Evolutionary conservation across 2,113 vertebrate species (phyloP).

Genomic region (Platichthys stellatus): DNA sequence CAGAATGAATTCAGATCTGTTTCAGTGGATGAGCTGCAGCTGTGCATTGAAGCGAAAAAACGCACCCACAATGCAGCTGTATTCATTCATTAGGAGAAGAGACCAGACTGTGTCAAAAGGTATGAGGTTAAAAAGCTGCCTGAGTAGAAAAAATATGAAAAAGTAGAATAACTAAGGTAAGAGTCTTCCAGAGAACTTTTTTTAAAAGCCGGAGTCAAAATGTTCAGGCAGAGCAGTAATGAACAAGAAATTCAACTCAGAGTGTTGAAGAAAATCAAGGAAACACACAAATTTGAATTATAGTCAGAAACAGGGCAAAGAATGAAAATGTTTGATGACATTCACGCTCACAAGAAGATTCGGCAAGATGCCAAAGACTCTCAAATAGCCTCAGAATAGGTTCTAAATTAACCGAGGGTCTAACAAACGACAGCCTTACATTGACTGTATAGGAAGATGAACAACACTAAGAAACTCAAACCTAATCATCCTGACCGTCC

Average conservation of each 20-base stretch:
- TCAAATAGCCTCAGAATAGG: too few species aligned
- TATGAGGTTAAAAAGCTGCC: background rate
- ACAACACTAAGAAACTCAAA: too few species aligned
- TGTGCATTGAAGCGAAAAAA: slow-evolving; percentile 29
- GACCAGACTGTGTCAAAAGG: slow-evolving; percentile 9
- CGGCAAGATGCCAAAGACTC: background rate
- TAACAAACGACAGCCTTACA: too few species aligned
- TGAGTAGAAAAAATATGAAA: too few species aligned
- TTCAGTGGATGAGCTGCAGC: slow-evolving; percentile 11
- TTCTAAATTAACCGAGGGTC: too few species aligned
- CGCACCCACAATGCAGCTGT: slow-evolving; percentile 6
- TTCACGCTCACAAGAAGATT: slow-evolving; percentile 31
- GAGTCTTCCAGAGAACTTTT: background rate
- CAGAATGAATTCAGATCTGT: slow-evolving; percentile 10
- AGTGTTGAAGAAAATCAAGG: slow-evolving; percentile 11
- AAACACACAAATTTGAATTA: slow-evolving; percentile 11
- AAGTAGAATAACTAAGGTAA: slow-evolving; percentile 4
- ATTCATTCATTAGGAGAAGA: slow-evolving; percentile 29
- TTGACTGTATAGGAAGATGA: too few species aligned
- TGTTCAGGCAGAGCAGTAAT: background rate
- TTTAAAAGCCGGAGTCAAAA: slow-evolving; percentile 2
- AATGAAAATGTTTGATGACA: slow-evolving; percentile 54
- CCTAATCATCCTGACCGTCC: too few species aligned
- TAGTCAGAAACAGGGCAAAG: slow-evolving; percentile 18
- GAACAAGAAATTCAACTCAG: slow-evolving; percentile 18